Conservation (phyloP, 2,797 vertebrate genomes). For the Pteropus rufus region DNA sequence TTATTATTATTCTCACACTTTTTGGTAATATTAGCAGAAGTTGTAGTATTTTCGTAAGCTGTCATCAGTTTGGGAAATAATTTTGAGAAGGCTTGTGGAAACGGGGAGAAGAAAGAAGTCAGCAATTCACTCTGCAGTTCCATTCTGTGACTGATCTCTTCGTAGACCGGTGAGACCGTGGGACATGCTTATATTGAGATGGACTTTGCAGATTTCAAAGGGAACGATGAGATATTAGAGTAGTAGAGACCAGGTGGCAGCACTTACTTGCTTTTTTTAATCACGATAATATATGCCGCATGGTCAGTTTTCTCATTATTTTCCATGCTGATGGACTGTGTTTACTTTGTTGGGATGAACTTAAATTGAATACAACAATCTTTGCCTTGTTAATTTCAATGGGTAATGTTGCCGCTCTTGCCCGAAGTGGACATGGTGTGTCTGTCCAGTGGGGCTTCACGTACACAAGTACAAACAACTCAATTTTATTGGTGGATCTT, state of each 20-base stretch:
- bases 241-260: neutral
- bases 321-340: neutral
- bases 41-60: neutral
- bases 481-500: constrained; percentile 46
- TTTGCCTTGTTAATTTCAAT: neutral
- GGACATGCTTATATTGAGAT: neutral
- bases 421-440: neutral
- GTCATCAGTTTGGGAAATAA: neutral
- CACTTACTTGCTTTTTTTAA: neutral
- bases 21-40: neutral
- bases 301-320: neutral
- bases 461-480: constrained; percentile 4
- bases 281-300: neutral
- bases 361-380: neutral
- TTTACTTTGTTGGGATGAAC: neutral
- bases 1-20: neutral
- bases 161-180: neutral
- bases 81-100: neutral
- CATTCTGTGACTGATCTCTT: neutral
- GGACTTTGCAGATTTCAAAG: neutral
- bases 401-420: neutral
- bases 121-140: neutral
- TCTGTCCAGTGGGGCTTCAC: neutral
- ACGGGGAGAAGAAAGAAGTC: neutral
- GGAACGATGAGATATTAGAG: no score